Conservation (phyloP, 2,888 invertebrate genomes). For the Drosophila pseudotalamancana region DNA sequence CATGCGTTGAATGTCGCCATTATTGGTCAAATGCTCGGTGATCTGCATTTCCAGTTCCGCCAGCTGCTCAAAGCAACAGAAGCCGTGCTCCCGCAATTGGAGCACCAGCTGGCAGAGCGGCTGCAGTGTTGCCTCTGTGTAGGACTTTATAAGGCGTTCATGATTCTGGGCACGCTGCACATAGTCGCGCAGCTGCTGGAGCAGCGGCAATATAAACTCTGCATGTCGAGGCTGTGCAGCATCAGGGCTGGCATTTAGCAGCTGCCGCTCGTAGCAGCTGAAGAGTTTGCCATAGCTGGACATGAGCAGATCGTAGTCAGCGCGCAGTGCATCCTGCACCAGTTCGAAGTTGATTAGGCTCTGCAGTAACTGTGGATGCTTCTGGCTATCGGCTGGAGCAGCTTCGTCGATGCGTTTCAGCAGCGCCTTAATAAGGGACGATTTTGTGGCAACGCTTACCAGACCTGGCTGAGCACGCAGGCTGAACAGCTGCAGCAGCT, state of each 20-base stretch:
- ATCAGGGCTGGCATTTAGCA: conserved; percentile 23
- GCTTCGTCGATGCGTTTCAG: conserved; percentile 18
- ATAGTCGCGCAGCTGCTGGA: conserved; percentile 65
- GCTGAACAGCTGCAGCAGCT: conserved; percentile 43
- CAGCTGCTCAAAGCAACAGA: conserved; percentile 76
- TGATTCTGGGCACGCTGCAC: conserved; percentile 66
- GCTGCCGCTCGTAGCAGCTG: conserved; percentile 63
- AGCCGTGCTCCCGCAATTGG: conserved; percentile 51
- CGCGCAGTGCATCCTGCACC: conserved; percentile 76
- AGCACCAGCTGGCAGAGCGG: conserved; percentile 69
- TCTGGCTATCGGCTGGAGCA: background rate
- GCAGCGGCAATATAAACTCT: conserved; percentile 61
- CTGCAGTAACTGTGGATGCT: conserved; percentile 60
- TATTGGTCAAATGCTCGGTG: background rate
- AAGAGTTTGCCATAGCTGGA: conserved; percentile 66
- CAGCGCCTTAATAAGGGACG: conserved; percentile 53
- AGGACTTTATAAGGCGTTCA: conserved; percentile 43
- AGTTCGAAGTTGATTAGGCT: conserved; percentile 67
- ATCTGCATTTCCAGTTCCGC: conserved; percentile 69
- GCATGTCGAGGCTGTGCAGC: conserved; percentile 35
- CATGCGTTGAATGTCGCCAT: conserved; percentile 9
- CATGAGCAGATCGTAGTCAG: conserved; percentile 61
- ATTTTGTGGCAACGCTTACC: conserved; percentile 64
- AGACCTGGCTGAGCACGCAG: conserved; percentile 80
- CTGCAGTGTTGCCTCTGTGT: conserved; percentile 45